These are phyloP conservation scores for Lepetodrilus schrolli DNA, from an alignment of 2,888 invertebrate species.

Conservation along the genomic window DNA sequence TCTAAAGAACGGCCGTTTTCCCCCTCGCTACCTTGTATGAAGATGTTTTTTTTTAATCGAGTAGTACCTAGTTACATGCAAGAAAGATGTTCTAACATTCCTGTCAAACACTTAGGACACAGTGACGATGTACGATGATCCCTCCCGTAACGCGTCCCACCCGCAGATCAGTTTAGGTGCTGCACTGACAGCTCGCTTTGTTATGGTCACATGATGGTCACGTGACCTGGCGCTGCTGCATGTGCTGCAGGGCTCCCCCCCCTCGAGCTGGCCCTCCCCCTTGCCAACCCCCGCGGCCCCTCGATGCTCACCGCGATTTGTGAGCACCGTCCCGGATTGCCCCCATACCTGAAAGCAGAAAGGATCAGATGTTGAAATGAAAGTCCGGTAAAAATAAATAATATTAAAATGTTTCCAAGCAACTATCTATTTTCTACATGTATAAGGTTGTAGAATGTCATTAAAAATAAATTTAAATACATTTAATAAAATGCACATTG, in stretches of 20 bases:
- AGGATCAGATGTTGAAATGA: background rate
- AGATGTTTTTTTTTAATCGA: background rate
- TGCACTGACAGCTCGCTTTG: background rate
- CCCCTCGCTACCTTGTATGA: slow-evolving; percentile 22
- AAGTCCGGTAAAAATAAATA: background rate
- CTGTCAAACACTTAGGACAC: slow-evolving; percentile 32
- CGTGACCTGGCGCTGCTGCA: slow-evolving; percentile 18
- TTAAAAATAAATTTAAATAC: background rate
- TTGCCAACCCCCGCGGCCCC: slow-evolving; percentile 56
- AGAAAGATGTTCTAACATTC: slow-evolving; percentile 29
- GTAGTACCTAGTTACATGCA: slow-evolving; percentile 31
- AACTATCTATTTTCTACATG: no score
- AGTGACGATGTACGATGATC: slow-evolving; percentile 44
- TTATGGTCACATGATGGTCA: slow-evolving; percentile 14
- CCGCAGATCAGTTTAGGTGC: slow-evolving; percentile 39
- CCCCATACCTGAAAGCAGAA: slow-evolving; percentile 56
- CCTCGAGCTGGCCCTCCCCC: slow-evolving; percentile 62
- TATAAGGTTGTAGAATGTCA: background rate
- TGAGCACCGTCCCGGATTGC: slow-evolving; percentile 55
- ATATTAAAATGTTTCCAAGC: no score
- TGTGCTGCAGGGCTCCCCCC: slow-evolving; percentile 55
- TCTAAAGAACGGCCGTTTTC: slow-evolving; percentile 8
- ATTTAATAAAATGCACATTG: background rate
- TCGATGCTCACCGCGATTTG: slow-evolving; percentile 28
- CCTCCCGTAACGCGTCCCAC: slow-evolving; percentile 66